Evolutionary conservation across 2,888 invertebrate species (phyloP).

Genomic region (Drosophila hamatofila): DNA sequence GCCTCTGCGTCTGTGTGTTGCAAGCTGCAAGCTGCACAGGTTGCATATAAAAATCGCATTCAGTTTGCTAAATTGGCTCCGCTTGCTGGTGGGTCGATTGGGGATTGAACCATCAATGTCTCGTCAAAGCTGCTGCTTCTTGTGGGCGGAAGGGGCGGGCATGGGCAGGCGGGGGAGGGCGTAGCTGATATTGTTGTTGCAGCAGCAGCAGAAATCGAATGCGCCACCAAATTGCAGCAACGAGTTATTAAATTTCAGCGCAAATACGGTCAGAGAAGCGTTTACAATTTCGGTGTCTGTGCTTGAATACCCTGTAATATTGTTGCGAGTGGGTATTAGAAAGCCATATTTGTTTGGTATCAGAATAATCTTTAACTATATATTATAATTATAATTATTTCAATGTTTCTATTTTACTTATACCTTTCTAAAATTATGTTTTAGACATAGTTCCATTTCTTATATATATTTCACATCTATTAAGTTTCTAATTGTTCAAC

Average conservation of each 20-base stretch:
- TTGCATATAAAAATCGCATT: constrained; percentile 71
- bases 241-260: constrained; percentile 73
- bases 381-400: too few relatives aligned
- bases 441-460: too few relatives aligned
- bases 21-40: constrained; percentile 32
- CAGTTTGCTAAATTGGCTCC: constrained; percentile 76
- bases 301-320: constrained; percentile 26
- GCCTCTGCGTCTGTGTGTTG: not conserved
- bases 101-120: constrained; percentile 80
- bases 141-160: constrained; percentile 12
- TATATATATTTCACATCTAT: too few relatives aligned
- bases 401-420: too few relatives aligned
- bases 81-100: constrained; percentile 72
- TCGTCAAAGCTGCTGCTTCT: constrained; percentile 62
- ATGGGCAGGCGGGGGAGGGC: not conserved
- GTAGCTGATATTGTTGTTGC: constrained; percentile 4
- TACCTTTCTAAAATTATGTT: too few relatives aligned
- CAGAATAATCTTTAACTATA: too few relatives aligned
- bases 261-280: constrained; percentile 48
- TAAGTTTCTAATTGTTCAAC: too few relatives aligned
- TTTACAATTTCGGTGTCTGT: constrained; percentile 57
- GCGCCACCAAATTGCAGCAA: constrained; percentile 46
- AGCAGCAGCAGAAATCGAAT: constrained; percentile 45
- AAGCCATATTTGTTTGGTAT: too few relatives aligned
- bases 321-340: not conserved